phyloP scores from a whole-genome alignment of 2,113 vertebrate genomes.

The Orycteropus afer region DNA sequence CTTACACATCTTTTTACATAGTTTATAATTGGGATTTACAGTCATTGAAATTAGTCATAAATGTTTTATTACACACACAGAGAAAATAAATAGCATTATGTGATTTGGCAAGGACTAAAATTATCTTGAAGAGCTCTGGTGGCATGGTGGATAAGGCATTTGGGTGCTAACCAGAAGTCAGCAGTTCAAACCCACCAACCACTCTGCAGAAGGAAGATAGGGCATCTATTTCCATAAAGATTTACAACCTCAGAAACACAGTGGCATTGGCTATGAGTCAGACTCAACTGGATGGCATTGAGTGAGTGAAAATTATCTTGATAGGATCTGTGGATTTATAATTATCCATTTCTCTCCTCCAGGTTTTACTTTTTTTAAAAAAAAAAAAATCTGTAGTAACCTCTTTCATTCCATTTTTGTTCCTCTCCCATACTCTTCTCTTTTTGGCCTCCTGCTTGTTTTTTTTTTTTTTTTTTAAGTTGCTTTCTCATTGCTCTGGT shows the following conservation, averaged over 20 bases:
- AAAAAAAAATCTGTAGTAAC: too few relatives aligned
- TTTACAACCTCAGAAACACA: too few relatives aligned
- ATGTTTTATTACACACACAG: constrained; percentile 9
- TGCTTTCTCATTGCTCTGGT: not conserved
- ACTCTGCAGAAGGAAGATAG: too few relatives aligned
- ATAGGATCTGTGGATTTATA: constrained; percentile 16
- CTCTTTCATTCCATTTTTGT: not conserved
- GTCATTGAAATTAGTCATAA: constrained; percentile 40
- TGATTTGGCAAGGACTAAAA: not conserved
- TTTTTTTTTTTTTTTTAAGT: not conserved
- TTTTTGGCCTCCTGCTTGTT: not conserved
- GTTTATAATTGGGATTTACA: constrained; percentile 47
- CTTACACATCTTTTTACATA: constrained; percentile 1
- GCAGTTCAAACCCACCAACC: too few relatives aligned
- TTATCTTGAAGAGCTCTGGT: too few relatives aligned
- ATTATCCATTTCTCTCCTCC: not conserved
- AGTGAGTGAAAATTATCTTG: constrained; percentile 32
- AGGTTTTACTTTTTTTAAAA: not conserved
- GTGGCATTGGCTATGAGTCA: too few relatives aligned
- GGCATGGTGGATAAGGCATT: too few relatives aligned
- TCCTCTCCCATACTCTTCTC: not conserved
- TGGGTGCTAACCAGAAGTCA: too few relatives aligned
- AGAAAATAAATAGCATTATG: not conserved
- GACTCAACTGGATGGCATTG: too few relatives aligned
- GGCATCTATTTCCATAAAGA: too few relatives aligned